Evolutionary conservation across 2,888 invertebrate species (phyloP).

Genomic region (Volucella inanis): DNA sequence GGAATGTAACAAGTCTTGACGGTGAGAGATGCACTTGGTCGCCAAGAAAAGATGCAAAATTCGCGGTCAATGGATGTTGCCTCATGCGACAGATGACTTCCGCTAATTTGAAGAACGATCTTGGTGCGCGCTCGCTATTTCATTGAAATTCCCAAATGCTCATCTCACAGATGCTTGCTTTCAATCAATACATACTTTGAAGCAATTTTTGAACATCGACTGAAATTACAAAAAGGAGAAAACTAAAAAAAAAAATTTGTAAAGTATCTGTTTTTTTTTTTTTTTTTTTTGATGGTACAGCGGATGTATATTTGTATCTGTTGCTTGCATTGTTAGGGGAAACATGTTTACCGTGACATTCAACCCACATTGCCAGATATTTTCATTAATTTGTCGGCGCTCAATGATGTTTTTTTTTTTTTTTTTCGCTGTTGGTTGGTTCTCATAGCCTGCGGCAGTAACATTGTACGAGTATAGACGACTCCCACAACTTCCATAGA

Average conservation of each 20-base stretch:
- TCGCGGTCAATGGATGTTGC: slow-evolving; percentile 72
- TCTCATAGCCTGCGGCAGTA: slow-evolving; percentile 38
- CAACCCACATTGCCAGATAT: slow-evolving; percentile 65
- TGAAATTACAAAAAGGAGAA: no score
- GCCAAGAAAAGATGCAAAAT: slow-evolving; percentile 48
- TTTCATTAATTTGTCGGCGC: slow-evolving; percentile 62
- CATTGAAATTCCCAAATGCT: slow-evolving; percentile 35
- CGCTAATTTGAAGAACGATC: slow-evolving; percentile 58
- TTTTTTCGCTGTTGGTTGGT: not conserved
- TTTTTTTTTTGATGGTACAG: not conserved
- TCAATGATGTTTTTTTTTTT: slow-evolving; percentile 44
- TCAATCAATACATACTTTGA: slow-evolving; percentile 55
- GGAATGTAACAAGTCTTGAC: slow-evolving; percentile 48
- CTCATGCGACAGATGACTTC: slow-evolving; percentile 69
- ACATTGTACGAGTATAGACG: slow-evolving; percentile 18
- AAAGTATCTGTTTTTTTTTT: no score
- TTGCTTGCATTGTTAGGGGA: slow-evolving; percentile 25
- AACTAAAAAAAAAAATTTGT: no score
- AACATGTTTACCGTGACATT: slow-evolving; percentile 65
- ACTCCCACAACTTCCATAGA: slow-evolving; percentile 60
- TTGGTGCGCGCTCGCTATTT: slow-evolving; percentile 44
- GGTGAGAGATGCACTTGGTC: slow-evolving; percentile 50
- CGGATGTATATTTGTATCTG: slow-evolving; percentile 3
- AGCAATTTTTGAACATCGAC: slow-evolving; percentile 2
- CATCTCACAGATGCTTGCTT: slow-evolving; percentile 23